Evolutionary conservation across 2,113 vertebrate genomes (phyloP), one percentile per base, ranked within the genome.

Genomic region (Gavia stellata): DNA sequence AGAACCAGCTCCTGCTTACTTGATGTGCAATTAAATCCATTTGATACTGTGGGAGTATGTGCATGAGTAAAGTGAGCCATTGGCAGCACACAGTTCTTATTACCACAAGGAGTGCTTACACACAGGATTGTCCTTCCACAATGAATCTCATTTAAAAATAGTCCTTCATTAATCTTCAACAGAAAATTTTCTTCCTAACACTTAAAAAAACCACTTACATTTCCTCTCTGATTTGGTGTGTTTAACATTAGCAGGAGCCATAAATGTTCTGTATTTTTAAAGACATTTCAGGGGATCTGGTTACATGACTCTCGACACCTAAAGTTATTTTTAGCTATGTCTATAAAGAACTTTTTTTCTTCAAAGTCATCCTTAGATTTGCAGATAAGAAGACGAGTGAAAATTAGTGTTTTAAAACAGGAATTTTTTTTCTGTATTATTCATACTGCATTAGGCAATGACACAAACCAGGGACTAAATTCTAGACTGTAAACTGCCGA

Each of bases 351-450:
- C 7, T 17, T 67, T 81, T 81, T 47, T 81, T 68, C 33, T 84
- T 81, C 3, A 14, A 73, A 81, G 13, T 26, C 77, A 72, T 26
- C 19, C 12, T 71, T 36, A 58, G 9, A 91, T 85, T 59, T 91
- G 34, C 31, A 85, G 9, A 40, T 52, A 80, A 68, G n/a, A n/a
- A n/a, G n/a, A n/a, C n/a, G n/a, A 92, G 55, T 81, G 62, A 90
- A 97, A 96, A 93, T 74, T 44, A 85, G 53, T 42, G 47, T 12
- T 97, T 84, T 90, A 96, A 55, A 94, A 79, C 17, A 49, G 93
- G 66, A 38, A 14, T 29, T 71, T 89, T 83, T 96, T 87, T 87
- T n/a, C 33, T 78, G 15, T 81, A 82, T 94, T 95, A 86, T 87
- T 96, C 86, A 49, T 88, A 91, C 65, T 91, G 75, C 90, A 70